Conservation (phyloP, 53 echinoderm and acorn worm genomes). For the Henricia sp. region DNA sequence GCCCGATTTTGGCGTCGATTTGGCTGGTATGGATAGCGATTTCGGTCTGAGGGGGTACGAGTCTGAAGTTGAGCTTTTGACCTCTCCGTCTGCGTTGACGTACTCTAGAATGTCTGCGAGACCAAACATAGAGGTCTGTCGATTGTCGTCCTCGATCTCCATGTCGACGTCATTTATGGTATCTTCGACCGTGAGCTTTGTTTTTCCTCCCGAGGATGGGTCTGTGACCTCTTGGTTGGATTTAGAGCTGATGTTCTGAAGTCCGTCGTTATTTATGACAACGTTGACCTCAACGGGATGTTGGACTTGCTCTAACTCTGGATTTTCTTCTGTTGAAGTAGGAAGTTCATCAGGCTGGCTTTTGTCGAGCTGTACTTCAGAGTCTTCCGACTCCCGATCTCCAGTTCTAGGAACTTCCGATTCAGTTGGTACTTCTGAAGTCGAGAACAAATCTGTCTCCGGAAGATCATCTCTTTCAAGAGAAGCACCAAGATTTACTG, state of each 20-base stretch:
- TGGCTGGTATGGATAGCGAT: constrained; percentile 16
- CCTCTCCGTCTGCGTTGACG: constrained; percentile 40
- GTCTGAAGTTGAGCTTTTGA: constrained; percentile 21
- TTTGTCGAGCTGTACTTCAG: background rate
- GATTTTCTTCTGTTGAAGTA: constrained; percentile 36
- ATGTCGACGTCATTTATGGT: constrained; percentile 39
- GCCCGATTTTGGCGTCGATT: constrained; percentile 22
- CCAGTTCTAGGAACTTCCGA: background rate
- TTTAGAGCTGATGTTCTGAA: constrained; percentile 21
- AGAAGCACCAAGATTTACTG: constrained; percentile 1
- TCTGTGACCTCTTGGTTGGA: constrained; percentile 2
- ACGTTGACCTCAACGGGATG: constrained; percentile 33
- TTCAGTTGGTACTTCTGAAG: constrained; percentile 20
- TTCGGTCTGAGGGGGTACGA: constrained; percentile 17
- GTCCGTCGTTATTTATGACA: constrained; percentile 31
- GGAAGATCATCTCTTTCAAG: background rate
- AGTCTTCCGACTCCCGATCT: background rate
- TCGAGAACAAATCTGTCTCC: background rate
- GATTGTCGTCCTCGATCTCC: constrained; percentile 13
- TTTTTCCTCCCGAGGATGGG: constrained; percentile 6
- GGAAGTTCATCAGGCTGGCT: background rate
- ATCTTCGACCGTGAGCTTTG: constrained; percentile 41
- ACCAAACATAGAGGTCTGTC: constrained; percentile 31
- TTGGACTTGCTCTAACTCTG: constrained; percentile 20
- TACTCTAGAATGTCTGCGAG: constrained; percentile 49